phyloP scores from a whole-genome alignment of 2,113 vertebrate genomes.

The Syngnathus scovelli region DNA sequence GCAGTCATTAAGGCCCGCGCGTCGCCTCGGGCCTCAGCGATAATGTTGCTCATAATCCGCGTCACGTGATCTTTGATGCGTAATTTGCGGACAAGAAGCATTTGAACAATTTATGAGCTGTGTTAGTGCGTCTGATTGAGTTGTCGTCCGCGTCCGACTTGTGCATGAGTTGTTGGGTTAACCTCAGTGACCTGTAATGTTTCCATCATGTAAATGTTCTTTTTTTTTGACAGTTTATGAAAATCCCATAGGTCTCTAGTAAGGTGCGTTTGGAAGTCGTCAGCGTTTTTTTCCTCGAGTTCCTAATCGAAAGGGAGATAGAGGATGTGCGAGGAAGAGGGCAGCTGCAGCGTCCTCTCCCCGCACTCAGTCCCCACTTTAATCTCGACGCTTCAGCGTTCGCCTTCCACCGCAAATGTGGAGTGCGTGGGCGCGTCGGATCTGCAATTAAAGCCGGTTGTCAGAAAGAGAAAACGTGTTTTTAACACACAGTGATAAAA shows the following conservation, averaged over 20 bases:
- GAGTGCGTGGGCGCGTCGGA: conserved; percentile 75
- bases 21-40: conserved; percentile 52
- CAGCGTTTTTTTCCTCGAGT: conserved; percentile 40
- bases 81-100: conserved; percentile 52
- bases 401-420: conserved; percentile 71
- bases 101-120: conserved; percentile 48
- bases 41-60: conserved; percentile 57
- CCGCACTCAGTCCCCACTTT: conserved; percentile 67
- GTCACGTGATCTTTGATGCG: conserved; percentile 58
- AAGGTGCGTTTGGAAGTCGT: conserved; percentile 30
- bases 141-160: conserved; percentile 14
- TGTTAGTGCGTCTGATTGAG: conserved; percentile 28
- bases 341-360: conserved; percentile 66
- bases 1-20: conserved; percentile 52
- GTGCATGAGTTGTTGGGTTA: conserved; percentile 33
- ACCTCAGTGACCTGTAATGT: conserved; percentile 33
- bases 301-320: conserved; percentile 41
- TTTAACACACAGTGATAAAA: conserved; percentile 72
- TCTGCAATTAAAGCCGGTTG: conserved; percentile 75
- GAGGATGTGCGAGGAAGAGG: conserved; percentile 53
- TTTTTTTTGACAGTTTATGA: background rate
- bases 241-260: conserved; percentile 8
- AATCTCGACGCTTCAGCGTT: conserved; percentile 69
- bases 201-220: conserved; percentile 22
- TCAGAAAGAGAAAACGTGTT: conserved; percentile 73